Evolutionary conservation across 2,888 invertebrate genomes (phyloP).

Genomic region (Slavum lentiscoides): DNA sequence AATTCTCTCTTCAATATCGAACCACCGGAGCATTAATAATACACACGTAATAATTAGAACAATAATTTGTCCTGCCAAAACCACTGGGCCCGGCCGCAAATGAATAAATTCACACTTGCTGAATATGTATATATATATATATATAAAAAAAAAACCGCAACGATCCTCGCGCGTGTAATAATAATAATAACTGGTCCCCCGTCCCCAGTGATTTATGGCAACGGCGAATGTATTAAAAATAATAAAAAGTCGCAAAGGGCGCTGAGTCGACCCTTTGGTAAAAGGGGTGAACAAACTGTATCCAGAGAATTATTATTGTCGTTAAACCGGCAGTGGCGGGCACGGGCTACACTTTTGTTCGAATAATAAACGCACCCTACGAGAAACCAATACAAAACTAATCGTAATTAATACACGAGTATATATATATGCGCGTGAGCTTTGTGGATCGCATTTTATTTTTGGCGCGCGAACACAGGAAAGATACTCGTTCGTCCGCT

Average conservation of each 20-base stretch:
- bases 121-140: background rate
- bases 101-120: constrained; percentile 43
- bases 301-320: constrained; percentile 20
- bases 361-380: constrained; percentile 34
- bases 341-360: constrained; percentile 10
- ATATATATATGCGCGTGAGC: background rate
- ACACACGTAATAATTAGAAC: constrained; percentile 37
- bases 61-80: constrained; percentile 48
- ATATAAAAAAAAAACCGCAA: constrained; percentile 28
- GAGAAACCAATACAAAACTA: constrained; percentile 41
- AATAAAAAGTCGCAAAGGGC: constrained; percentile 22
- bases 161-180: constrained; percentile 25
- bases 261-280: constrained; percentile 25
- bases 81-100: constrained; percentile 21
- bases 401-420: constrained; percentile 12
- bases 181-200: background rate
- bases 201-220: constrained; percentile 44
- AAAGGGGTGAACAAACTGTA: constrained; percentile 23
- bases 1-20: constrained; percentile 40
- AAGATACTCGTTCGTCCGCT: background rate
- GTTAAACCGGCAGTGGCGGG: background rate
- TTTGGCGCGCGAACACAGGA: background rate
- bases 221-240: constrained; percentile 34
- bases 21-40: constrained; percentile 41
- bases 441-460: background rate